A percentile compares a stretch with the other conserved stretches of the same genome.
phyloP scores from a whole-genome alignment of 2,888 invertebrate species.

The Eupithecia pulchellata region DNA sequence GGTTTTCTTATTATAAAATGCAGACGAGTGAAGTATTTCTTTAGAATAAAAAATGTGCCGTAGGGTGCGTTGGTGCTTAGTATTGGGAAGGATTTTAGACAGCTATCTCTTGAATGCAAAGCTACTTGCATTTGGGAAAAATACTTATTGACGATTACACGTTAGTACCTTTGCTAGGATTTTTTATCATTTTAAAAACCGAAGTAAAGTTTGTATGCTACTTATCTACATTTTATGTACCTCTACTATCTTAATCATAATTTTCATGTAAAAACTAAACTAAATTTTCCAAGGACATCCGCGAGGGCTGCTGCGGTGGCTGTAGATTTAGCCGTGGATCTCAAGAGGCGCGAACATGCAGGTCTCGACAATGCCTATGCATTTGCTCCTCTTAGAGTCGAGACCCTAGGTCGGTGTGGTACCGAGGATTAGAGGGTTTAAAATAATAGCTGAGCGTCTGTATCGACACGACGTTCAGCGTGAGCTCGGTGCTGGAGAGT shows the following conservation, averaged over 20 bases:
- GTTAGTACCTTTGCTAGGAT: neutral
- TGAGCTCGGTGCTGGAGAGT: too few relatives aligned
- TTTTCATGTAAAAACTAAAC: too few relatives aligned
- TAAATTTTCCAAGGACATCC: too few relatives aligned
- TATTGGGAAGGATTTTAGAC: neutral
- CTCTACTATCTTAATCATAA: neutral
- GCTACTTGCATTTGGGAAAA: neutral
- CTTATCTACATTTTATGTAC: neutral
- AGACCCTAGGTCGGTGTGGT: too few relatives aligned
- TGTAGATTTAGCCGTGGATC: too few relatives aligned
- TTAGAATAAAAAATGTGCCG: neutral
- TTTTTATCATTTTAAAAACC: neutral
- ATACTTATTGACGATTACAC: neutral
- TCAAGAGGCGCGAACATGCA: too few relatives aligned
- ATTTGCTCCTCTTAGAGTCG: too few relatives aligned
- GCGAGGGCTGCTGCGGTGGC: too few relatives aligned
- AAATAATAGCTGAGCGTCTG: too few relatives aligned
- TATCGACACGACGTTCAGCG: too few relatives aligned
- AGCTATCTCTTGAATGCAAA: neutral
- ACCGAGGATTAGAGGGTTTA: too few relatives aligned
- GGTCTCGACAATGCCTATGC: too few relatives aligned
- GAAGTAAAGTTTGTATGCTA: neutral
- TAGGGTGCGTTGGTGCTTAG: neutral
- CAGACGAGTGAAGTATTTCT: slow-evolving; percentile 3
- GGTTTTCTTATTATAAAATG: neutral